Conservation (phyloP, 2,888 invertebrate genomes). For the Acanthosepion esculentum region DNA sequence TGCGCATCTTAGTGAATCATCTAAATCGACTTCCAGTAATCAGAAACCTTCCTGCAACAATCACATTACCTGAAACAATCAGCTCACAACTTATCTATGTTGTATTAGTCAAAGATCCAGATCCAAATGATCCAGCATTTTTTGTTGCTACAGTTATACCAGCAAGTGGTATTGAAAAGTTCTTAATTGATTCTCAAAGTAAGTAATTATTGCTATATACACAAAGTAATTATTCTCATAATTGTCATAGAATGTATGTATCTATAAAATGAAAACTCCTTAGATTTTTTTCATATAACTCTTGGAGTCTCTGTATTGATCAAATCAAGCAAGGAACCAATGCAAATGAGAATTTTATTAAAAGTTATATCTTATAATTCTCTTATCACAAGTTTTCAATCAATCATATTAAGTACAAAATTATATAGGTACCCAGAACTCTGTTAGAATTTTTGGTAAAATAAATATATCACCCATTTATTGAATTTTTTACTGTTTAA, state of each 20-base stretch:
- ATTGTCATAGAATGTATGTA: neutral
- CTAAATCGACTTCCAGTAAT: neutral
- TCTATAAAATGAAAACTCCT: neutral
- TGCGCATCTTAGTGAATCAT: neutral
- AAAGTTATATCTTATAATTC: too few relatives aligned
- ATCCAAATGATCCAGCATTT: neutral
- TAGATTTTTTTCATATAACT: too few relatives aligned
- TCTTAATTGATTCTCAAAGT: slow-evolving; percentile 34
- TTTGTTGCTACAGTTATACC: neutral
- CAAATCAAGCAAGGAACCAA: too few relatives aligned
- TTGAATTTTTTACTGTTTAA: too few relatives aligned
- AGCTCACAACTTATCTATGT: neutral
- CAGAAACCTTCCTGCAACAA: neutral
- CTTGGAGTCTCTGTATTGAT: too few relatives aligned
- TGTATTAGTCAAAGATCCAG: neutral
- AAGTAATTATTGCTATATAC: neutral
- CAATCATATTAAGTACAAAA: too few relatives aligned
- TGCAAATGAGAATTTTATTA: too few relatives aligned
- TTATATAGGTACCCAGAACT: too few relatives aligned
- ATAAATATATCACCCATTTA: too few relatives aligned
- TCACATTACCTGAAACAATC: neutral
- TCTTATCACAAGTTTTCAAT: too few relatives aligned
- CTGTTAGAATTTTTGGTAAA: too few relatives aligned
- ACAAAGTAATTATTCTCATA: neutral
- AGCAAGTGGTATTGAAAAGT: neutral